Percentiles rank a stretch among this genome's conserved stretches.
phyloP scores from a whole-genome alignment of 1,140 invertebrate genomes.

The Zophobas morio region DNA sequence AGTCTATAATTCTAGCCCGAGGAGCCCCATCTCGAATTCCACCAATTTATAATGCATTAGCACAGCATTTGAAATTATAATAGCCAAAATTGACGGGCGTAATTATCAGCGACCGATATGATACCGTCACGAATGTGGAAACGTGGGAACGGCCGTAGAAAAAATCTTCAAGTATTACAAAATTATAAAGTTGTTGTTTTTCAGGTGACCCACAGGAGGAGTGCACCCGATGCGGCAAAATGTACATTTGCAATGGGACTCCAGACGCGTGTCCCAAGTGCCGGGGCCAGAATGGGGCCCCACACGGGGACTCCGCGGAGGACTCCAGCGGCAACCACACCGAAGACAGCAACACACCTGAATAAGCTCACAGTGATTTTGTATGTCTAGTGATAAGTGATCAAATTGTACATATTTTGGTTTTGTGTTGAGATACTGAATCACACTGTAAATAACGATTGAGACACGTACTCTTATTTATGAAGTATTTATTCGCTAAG shows the following conservation, averaged over 20 bases:
- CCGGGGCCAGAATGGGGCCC: constrained; percentile 33
- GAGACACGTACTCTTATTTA: constrained; percentile 1
- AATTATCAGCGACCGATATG: background rate
- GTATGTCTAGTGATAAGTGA: background rate
- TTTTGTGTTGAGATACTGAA: background rate
- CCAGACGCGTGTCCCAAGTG: constrained; percentile 54
- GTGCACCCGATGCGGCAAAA: constrained; percentile 67
- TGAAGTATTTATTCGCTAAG: constrained; percentile 26
- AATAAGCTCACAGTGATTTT: constrained; percentile 31
- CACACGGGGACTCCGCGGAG: constrained; percentile 54
- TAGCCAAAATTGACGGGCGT: constrained; percentile 40
- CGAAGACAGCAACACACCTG: constrained; percentile 54
- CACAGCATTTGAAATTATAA: constrained; percentile 54
- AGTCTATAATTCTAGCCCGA: constrained; percentile 52
- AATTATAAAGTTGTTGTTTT: constrained; percentile 51
- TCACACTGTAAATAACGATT: constrained; percentile 9
- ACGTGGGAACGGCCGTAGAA: constrained; percentile 36
- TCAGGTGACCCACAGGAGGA: constrained; percentile 68
- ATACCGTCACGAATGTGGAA: constrained; percentile 7
- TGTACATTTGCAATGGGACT: constrained; percentile 57
- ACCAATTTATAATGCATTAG: constrained; percentile 55
- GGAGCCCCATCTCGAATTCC: constrained; percentile 37
- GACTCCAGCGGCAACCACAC: constrained; percentile 59
- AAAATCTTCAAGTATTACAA: background rate
- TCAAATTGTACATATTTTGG: background rate